Evolutionary conservation across 30 jellyfish, hydroid and myxozoan genomes (phyloP), one percentile per base, ranked within the genome.

Genomic region (Clytia hemisphaerica): DNA sequence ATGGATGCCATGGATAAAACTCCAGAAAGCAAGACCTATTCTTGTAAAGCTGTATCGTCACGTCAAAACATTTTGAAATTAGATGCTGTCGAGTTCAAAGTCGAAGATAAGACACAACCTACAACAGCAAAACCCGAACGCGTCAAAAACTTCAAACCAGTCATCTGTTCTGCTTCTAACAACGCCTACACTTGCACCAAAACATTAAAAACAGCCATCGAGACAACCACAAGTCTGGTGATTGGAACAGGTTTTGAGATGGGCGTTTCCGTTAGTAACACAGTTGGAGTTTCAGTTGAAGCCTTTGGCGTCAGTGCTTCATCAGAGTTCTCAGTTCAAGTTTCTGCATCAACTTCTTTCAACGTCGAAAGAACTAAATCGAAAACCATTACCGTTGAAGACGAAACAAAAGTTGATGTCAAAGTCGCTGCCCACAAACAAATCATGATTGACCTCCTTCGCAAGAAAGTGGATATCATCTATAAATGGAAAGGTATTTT

Each of bases 401-500:
- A 61, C 60, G 36, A 36, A 16, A 29, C 51, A 16, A 25, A 61
- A 24, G 51, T 36, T 15, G 27, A 51, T n/a, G n/a, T n/a, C n/a
- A n/a, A n/a, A 31, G 25, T 61, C 36, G 61, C 16, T 12, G 74
- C 21, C 12, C 55, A 31, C 24, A 61, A 25, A n/a, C n/a, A n/a
- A n/a, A n/a, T 31, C 31, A 10, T 7, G 5, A 24, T 29, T 29
- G 55, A 36, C n/a, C n/a, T n/a, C n/a, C n/a, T n/a, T n/a, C n/a
- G n/a, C n/a, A n/a, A n/a, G n/a, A n/a, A n/a, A n/a, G n/a, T n/a
- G n/a, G n/a, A n/a, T n/a, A 18, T 61, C 12, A 55, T 19, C 27
- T 61, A 61, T 24, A 61, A 32, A 25, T 61, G 74, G 74, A 61
- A 61, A 30, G 74, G 45, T 18, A 12, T 29, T 25, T 61, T 61